Evolutionary conservation across 2,888 invertebrate genomes (phyloP), one percentile per base, ranked within the genome.

Genomic region (Linyphia triangularis): DNA sequence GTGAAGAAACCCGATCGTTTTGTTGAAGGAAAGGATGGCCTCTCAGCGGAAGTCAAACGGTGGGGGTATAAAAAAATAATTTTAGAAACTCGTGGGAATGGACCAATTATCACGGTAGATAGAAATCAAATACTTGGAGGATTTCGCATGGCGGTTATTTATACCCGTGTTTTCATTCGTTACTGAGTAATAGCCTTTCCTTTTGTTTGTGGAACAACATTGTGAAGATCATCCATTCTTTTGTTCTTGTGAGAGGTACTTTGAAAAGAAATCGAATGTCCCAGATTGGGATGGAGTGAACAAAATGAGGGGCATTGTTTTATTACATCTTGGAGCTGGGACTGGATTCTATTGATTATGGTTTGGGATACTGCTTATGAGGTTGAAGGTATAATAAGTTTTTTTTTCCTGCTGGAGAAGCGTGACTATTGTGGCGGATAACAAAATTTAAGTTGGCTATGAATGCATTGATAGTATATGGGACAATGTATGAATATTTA

Each of bases 51-150:
- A 84, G 77, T 75, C 26, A 57, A 82, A 61, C 19, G 61, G 26
- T 19, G 59, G n/a, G 13, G n/a, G 7, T 22, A 24, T 1, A 57
- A 61, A 28, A 73, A 63, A 73, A 69, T 26, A 0, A 67, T n/a
- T 77, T 26, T 40, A 16, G 65, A 26, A 70, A 69, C 57, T 37
- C 86, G 81, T 86, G 75, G 86, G 86, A 86, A 86, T 67, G 69
- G 28, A 65, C 81, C 81, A 86, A 86, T 86, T 86, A 86, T 28
- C 63, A 4, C n/a, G 67, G 24, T 22, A 51, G 33, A 59, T 28
- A 24, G 37, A 69, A 2, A 77, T 43, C 61, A 13, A 28, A 69
- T 69, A 59, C 30, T 5, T 63, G 10, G 16, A 40, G 69, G 43
- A 51, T 51, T 51, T 40, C 40, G 22, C 63, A 63, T 10, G 26